phyloP scores from a whole-genome alignment of 2,797 vertebrate genomes.

The Acanthurus leucopareius region DNA sequence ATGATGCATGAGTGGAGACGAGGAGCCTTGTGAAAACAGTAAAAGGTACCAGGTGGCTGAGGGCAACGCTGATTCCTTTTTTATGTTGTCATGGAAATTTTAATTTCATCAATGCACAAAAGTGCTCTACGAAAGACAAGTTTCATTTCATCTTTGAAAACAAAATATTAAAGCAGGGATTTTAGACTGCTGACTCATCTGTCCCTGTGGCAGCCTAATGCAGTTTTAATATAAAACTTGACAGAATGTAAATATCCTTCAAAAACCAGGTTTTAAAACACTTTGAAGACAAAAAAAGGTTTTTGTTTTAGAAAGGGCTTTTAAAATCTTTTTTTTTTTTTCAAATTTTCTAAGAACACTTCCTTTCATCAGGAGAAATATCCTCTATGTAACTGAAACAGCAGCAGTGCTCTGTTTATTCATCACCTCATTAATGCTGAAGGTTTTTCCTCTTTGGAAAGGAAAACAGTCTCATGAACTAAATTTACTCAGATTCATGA shows the following conservation, averaged over 20 bases:
- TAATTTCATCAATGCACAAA: conserved; percentile 15
- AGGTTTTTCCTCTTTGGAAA: not conserved
- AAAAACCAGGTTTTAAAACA: conserved; percentile 9
- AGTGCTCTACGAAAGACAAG: not conserved
- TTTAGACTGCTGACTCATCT: conserved; percentile 2
- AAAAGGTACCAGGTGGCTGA: conserved; percentile 12
- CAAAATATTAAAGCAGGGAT: conserved; percentile 1
- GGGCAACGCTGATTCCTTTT: not conserved
- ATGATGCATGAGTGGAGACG: not conserved
- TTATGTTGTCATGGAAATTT: conserved; percentile 6
- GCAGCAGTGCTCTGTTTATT: not conserved
- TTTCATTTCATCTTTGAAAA: conserved; percentile 28
- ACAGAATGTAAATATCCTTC: not conserved
- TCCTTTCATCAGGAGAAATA: not conserved
- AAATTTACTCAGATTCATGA: not conserved
- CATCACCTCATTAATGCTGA: not conserved
- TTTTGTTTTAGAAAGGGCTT: not conserved
- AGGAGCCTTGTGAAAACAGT: conserved; percentile 10
- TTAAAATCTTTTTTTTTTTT: not conserved
- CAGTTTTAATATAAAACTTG: not conserved
- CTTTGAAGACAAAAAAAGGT: conserved; percentile 2
- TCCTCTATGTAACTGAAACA: not conserved
- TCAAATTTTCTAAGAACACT: not conserved
- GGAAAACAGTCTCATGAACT: not conserved
- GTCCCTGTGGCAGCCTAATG: conserved; percentile 10